Conservation (phyloP, 2,113 vertebrate species). For the Nestor notabilis region DNA sequence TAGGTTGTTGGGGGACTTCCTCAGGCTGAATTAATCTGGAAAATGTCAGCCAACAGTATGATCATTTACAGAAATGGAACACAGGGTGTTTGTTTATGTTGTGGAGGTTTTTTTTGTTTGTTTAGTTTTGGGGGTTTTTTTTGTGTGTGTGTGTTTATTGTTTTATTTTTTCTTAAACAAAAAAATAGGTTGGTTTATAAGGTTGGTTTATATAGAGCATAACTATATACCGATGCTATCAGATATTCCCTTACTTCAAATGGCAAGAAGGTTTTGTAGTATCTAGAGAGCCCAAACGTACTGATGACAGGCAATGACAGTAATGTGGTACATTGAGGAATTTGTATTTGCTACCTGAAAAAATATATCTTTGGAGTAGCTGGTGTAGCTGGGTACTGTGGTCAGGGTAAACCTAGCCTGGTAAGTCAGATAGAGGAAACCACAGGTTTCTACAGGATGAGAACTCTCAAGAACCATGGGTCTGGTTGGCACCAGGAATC, state of each 20-base stretch:
- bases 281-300: neutral
- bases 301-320: neutral
- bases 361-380: neutral
- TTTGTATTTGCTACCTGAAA: neutral
- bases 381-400: neutral
- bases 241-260: neutral
- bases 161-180: neutral
- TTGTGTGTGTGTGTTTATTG: neutral
- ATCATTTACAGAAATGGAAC: neutral
- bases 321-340: neutral
- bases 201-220: neutral
- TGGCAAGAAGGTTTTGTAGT: neutral
- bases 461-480: neutral
- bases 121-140: neutral
- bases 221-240: neutral
- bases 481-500: neutral
- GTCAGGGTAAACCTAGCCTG: neutral
- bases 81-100: accelerated
- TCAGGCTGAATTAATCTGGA: neutral
- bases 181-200: neutral
- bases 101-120: neutral
- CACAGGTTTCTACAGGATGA: neutral
- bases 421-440: neutral
- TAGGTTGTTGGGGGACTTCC: neutral
- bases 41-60: constrained; percentile 19